These are phyloP conservation scores for Silurus lanzhouensis DNA, from an alignment of 2,797 vertebrate genomes.

Conservation along the genomic window DNA sequence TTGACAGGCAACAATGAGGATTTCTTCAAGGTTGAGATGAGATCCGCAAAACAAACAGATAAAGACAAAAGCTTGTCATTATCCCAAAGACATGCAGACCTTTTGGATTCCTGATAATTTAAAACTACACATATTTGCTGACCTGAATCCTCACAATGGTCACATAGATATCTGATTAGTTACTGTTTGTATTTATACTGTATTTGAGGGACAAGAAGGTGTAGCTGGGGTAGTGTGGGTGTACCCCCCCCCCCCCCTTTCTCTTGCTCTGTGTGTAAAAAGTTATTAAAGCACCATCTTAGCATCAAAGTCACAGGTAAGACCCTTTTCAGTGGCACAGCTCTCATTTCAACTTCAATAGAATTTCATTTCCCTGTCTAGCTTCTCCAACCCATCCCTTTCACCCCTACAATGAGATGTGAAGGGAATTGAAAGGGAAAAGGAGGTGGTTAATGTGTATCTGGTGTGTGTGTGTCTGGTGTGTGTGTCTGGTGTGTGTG, in stretches of 20 bases:
- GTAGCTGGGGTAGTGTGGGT: background rate
- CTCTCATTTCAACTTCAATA: conserved; percentile 48
- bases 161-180: conserved; percentile 1
- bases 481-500: background rate
- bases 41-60: conserved; percentile 53
- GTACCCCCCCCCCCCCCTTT: background rate
- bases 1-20: conserved; percentile 60
- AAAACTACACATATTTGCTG: conserved; percentile 1
- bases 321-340: conserved; percentile 40
- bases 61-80: conserved; percentile 25
- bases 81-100: conserved; percentile 27
- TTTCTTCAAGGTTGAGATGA: conserved; percentile 49
- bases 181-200: conserved; percentile 19
- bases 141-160: background rate
- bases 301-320: conserved; percentile 51
- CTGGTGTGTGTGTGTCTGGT: background rate
- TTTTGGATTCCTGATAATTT: conserved; percentile 35
- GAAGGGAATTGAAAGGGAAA: conserved; percentile 9
- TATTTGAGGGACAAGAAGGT: background rate
- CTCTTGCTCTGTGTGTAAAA: conserved; percentile 44
- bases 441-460: background rate
- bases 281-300: conserved; percentile 52
- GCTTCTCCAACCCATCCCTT: conserved; percentile 20
- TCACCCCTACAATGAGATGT: conserved; percentile 14
- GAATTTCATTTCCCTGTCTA: conserved; percentile 46